Base-by-base conservation (phyloP, 2,113 vertebrate genomes). In the Gobius niger region DNA sequence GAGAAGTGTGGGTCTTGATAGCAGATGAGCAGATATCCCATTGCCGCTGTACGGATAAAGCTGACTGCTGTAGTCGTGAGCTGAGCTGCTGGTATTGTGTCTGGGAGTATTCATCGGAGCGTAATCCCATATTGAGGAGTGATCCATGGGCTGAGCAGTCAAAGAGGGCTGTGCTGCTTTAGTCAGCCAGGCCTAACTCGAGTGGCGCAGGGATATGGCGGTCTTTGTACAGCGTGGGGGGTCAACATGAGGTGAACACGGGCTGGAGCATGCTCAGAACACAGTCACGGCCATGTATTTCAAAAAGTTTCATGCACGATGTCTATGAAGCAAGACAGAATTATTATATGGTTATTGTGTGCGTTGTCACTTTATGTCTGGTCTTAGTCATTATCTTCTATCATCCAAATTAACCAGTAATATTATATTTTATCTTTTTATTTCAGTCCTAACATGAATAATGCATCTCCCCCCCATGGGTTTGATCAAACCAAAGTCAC, bases 121-220 rank as follows among this genome's bases (percentile, higher is more conserved):
- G 53, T 91, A 91, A 92, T 91, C 87, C 88, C 89, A 90, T 85
- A 91, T 87, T 87, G 88, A 90, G 86, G 87, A 88, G 89, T 89
- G 81, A 91, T 88, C 88, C 83, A 87, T 76, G 73, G 84, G 76
- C 78, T 89, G 81, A 84, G 81, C 78, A 86, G 87, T 84, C 85
- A 83, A 85, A 90, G 84, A 77, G 76, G 82, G 80, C 70, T 47
- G 85, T 80, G 68, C 86, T 82, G 77, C 71, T 87, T 75, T 75
- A 85, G n/a, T 68, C 84, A 90, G 77, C 73, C 82, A 77, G 82
- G 84, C 87, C 76, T 77, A 80, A 87, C 87, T 76, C 68, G 80
- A 81, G 72, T 81, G 70, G 70, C 66, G 72, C 65, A 73, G 72
- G 83, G 82, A 67, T 85, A 85, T 86, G 76, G 63, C 54, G 78